Evolutionary conservation across 2,797 vertebrate genomes (phyloP).

Genomic region (Hydrocynus forskahlii): DNA sequence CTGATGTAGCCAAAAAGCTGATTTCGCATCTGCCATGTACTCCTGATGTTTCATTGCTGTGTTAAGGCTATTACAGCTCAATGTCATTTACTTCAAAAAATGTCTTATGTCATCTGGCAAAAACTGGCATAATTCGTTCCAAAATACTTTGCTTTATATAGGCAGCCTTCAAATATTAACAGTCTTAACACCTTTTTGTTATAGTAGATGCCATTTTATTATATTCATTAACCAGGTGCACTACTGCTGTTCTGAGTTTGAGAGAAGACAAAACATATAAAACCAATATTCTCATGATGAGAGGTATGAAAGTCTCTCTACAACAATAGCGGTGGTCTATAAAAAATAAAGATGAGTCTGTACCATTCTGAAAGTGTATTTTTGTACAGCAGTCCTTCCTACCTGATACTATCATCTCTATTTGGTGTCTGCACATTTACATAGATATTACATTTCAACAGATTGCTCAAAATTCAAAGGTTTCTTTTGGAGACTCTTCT

Average conservation of each 20-base stretch:
- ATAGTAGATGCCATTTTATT: neutral
- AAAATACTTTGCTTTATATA: neutral
- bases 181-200: neutral
- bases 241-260: neutral
- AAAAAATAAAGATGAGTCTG: slow-evolving; percentile 11
- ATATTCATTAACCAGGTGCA: neutral
- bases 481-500: slow-evolving; percentile 15
- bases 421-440: slow-evolving; percentile 41
- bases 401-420: slow-evolving; percentile 14
- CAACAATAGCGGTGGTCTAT: neutral
- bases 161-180: neutral
- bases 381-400: slow-evolving; percentile 11
- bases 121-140: neutral
- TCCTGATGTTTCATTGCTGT: neutral
- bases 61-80: neutral
- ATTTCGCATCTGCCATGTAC: too few species aligned
- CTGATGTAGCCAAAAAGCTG: too few species aligned
- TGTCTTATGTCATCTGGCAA: neutral
- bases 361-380: neutral
- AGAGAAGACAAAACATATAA: slow-evolving; percentile 7
- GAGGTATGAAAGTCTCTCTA: slow-evolving; percentile 3
- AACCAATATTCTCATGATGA: slow-evolving; percentile 5
- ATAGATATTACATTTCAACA: slow-evolving; percentile 50
- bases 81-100: neutral
- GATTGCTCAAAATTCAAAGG: slow-evolving; percentile 41